phyloP scores from a whole-genome alignment of 1,140 invertebrate species.

The Aphaenogaster rudis region DNA sequence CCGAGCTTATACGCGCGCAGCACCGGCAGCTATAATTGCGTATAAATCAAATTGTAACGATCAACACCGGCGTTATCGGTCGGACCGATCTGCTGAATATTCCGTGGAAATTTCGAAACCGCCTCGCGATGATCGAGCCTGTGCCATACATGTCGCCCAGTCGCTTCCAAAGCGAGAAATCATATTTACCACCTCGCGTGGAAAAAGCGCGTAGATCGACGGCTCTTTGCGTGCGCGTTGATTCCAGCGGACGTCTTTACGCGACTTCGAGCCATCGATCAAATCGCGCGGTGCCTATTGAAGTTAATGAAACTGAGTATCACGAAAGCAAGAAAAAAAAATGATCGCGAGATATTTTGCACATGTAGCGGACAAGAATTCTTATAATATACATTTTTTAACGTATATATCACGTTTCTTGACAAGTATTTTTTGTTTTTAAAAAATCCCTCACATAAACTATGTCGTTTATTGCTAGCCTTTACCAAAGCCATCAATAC shows the following conservation, averaged over 20 bases:
- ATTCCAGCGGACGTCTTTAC: not conserved
- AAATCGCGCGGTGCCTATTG: not conserved
- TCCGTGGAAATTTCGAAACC: conserved; percentile 65
- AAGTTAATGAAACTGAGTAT: not conserved
- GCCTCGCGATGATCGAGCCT: conserved; percentile 22
- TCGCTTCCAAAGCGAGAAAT: not conserved
- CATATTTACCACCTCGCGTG: not conserved
- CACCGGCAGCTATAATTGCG: conserved; percentile 78
- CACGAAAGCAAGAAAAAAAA: not conserved
- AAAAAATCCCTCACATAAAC: too few relatives aligned
- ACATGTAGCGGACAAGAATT: not conserved
- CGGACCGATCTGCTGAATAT: conserved; percentile 57
- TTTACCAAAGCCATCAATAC: too few relatives aligned
- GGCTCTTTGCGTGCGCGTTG: conserved; percentile 7
- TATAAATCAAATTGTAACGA: conserved; percentile 85
- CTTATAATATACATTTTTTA: not conserved
- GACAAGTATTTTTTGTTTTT: not conserved
- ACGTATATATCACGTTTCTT: not conserved
- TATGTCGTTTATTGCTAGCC: too few relatives aligned
- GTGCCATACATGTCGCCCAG: conserved; percentile 10
- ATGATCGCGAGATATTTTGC: not conserved
- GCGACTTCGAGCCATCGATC: not conserved
- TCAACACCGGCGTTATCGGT: conserved; percentile 76
- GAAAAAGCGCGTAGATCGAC: conserved; percentile 26
- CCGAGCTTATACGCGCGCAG: conserved; percentile 51